These are phyloP conservation scores for Cepaea nemoralis DNA, from an alignment of 1,140 invertebrate genomes.

Conservation along the genomic window DNA sequence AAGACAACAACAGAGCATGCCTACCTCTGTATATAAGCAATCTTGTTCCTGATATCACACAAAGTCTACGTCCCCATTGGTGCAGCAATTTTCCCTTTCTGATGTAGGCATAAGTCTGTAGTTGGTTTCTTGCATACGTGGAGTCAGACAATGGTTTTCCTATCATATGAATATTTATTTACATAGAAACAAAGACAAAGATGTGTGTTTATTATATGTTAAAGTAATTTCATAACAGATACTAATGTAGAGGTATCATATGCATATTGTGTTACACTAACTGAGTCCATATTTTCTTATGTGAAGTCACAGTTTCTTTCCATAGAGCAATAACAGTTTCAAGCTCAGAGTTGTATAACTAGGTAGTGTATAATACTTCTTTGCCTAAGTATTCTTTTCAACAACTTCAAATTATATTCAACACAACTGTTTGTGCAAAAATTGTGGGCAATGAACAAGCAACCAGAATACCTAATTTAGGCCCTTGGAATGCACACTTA, in stretches of 20 bases:
- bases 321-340: not conserved
- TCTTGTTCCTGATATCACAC: conserved; percentile 69
- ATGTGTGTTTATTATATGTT: not conserved
- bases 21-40: conserved; percentile 70
- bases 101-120: conserved; percentile 62
- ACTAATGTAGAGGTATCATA: not conserved
- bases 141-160: conserved; percentile 70
- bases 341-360: too few relatives aligned
- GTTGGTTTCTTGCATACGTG: conserved; percentile 68
- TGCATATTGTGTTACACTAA: not conserved
- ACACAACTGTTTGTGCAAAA: too few relatives aligned
- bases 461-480: too few relatives aligned
- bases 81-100: conserved; percentile 69
- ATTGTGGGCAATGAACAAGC: too few relatives aligned
- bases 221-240: not conserved
- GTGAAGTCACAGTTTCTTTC: not conserved
- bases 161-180: too few relatives aligned
- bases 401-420: too few relatives aligned
- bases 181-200: conserved; percentile 49
- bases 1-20: not conserved
- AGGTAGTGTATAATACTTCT: too few relatives aligned
- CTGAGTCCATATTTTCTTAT: not conserved
- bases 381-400: too few relatives aligned
- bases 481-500: too few relatives aligned
- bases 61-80: conserved; percentile 67